phyloP scores from a whole-genome alignment of 2,797 vertebrate genomes.

The Oreochromis mossambicus region DNA sequence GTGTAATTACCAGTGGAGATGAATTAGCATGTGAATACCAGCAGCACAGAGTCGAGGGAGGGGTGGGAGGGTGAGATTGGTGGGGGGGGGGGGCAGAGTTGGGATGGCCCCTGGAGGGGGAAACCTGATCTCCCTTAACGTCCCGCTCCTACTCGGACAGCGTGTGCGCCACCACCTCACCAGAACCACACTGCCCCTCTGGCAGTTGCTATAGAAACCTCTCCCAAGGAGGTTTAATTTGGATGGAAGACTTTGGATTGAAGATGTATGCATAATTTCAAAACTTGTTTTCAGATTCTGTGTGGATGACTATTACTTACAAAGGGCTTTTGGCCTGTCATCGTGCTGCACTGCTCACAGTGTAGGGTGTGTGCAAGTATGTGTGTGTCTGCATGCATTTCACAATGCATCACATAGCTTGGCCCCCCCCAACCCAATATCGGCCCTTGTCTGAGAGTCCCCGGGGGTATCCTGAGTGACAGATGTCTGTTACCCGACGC shows the following conservation, averaged over 20 bases:
- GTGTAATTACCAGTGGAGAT: constrained; percentile 92
- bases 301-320: neutral
- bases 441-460: constrained; percentile 61
- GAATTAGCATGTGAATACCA: constrained; percentile 96
- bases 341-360: neutral
- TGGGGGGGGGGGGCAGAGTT: constrained; percentile 48
- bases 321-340: neutral
- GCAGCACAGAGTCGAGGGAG: constrained; percentile 68
- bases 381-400: constrained; percentile 39
- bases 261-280: constrained; percentile 67
- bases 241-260: constrained; percentile 29
- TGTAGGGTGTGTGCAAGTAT: constrained; percentile 51
- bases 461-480: constrained; percentile 72
- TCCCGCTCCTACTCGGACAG: constrained; percentile 71
- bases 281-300: neutral
- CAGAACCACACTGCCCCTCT: constrained; percentile 79
- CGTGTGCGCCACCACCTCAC: constrained; percentile 77
- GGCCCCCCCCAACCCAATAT: constrained; percentile 25
- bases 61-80: constrained; percentile 47
- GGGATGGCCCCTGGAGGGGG: constrained; percentile 77
- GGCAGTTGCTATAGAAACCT: constrained; percentile 88
- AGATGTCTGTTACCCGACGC: constrained; percentile 78
- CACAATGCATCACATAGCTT: constrained; percentile 54
- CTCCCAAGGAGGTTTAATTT: constrained; percentile 55
- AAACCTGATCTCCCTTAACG: constrained; percentile 86